phyloP scores from a whole-genome alignment of 2,113 vertebrate species.

The Sus scrofa region T2T-Sscrofa CM000824.6:107936501-107937000 shows the following conservation, averaged over 20 bases:
- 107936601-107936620: neutral
- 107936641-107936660: conserved; percentile 10
- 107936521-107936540: neutral
- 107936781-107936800: too few relatives aligned
- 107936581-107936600: neutral
- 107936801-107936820: too few relatives aligned
- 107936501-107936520: neutral
- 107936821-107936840: too few relatives aligned
- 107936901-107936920: neutral
- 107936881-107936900: too few relatives aligned
- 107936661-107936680: neutral
- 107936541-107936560: neutral
- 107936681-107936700: neutral
- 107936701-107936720: too few relatives aligned
- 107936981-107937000: neutral
- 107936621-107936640: too few relatives aligned
- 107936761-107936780: too few relatives aligned
- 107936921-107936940: neutral
- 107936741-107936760: too few relatives aligned
- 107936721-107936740: too few relatives aligned
- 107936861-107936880: too few relatives aligned
- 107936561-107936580: neutral
- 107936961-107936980: neutral
- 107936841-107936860: too few relatives aligned
- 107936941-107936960: neutral